Base-by-base conservation (phyloP, 2,888 invertebrate species). In the Melanostoma mellinum region DNA sequence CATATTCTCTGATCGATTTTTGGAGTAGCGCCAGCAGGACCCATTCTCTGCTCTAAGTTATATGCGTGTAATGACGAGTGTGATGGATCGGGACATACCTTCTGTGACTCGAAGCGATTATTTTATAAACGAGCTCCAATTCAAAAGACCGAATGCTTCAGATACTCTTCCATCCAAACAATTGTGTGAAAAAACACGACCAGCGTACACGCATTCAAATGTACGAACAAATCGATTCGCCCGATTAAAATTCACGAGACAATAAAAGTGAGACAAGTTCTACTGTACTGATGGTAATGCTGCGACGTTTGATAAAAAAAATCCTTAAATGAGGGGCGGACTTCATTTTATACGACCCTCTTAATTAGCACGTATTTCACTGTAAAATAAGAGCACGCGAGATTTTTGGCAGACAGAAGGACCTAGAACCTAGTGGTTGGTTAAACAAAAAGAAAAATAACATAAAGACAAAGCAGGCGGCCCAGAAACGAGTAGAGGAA, bases 351-450 rank as follows among this genome's bases (percentile, higher is more conserved):
- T 79, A 52, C 48, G 60, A 71, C 67, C 77, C 72, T 67, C 81
- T 77, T 81, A 81, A 81, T 81, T 81, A 81, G 81, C 77, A 72
- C 77, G 81, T 68, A 77, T 81, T 81, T 81, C 56, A 72, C 38
- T 67, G 40, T 58, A 52, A 75, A 63, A 58, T 33, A 69, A 67
- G 50, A 71, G 53, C 63, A 69, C 35, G 55, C 65, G 30, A 76
- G 71, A 40, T 53, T 63, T 52, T 53, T 46, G 58, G 9, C 30
- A 76, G 63, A 65, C 69, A 48, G n/a, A 4, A 32, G 60, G 36
- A 46, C 42, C 33, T 30, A 4, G 9, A 40, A 33, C 20, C 52
- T 56, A 63, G 60, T 46, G 44, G 48, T 53, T 46, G 36, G 8
- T 42, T 38, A 52, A 55, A 9, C 32, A 3, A 46, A 60, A 75